Evolutionary conservation across 2,113 vertebrate genomes (phyloP), one percentile per base, ranked within the genome.

Genomic region (Semnornis frantzii): DNA sequence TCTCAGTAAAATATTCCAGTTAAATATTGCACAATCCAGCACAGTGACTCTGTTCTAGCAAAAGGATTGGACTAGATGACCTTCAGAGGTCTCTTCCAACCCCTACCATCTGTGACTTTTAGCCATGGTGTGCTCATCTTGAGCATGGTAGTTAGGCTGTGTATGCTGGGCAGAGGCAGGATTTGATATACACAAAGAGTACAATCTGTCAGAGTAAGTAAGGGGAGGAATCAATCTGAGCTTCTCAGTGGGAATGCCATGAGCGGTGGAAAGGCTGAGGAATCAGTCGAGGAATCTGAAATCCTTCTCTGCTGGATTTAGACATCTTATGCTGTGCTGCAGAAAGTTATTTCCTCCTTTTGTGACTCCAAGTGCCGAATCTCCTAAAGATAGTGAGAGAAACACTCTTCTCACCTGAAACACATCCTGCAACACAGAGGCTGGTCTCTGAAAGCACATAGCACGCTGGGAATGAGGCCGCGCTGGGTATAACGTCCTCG

Each of bases 101-200:
- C 48, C 10, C 48, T 50, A 50, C 10, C 10, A 50, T 12, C 48
- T 50, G 10, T 50, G 21, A 23, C 48, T 50, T 50, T 50, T 23
- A 57, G 23, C 17, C 5, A 12, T 0, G 1, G 17, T 11, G 5
- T 21, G 4, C 8, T 66, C 2, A 2, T 33, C 37, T 82, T 46
- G 57, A 81, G 10, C 3, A 1, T 42, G 10, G 30, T 28, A 37
- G 27, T 42, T 59, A 34, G 25, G 18, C n/a, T 50, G 27, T 34
- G 10, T 21, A 12, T 20, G 16, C 3, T 42, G 21, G 25, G 5
- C 42, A 68, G n/a, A 59, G 37, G 27, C n/a, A 84, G 58, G 64
- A 75, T 64, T 74, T n/a, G 33, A 7, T 83, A 9, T 71, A 1
- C 34, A 17, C 3, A 9, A 70, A 55, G 18, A 52, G 27, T n/a